These are phyloP conservation scores for Panurus biarmicus DNA, from an alignment of 2,113 vertebrate species.

Conservation along the genomic window DNA sequence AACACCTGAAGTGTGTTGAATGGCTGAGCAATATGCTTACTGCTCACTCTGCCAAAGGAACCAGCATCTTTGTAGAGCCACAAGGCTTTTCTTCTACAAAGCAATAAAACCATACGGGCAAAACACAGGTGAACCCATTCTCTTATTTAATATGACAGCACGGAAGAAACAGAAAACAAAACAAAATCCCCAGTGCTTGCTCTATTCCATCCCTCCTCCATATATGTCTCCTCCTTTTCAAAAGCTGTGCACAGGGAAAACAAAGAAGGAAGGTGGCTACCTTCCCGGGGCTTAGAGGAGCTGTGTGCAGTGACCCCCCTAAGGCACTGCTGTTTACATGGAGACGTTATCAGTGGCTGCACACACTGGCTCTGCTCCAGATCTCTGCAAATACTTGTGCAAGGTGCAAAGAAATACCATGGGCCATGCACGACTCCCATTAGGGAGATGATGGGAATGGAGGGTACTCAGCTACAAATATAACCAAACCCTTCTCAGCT, in stretches of 20 bases:
- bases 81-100: neutral
- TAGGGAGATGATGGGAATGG: neutral
- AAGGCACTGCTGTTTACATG: neutral
- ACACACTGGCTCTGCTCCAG: accelerated
- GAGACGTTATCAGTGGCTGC: neutral
- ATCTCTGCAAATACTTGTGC: neutral
- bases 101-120: neutral
- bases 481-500: neutral
- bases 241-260: neutral
- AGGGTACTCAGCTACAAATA: neutral
- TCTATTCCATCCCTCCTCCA: neutral
- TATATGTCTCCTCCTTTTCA: neutral
- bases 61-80: neutral
- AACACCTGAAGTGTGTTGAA: neutral
- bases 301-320: neutral
- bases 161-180: neutral
- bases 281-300: neutral
- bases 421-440: accelerated
- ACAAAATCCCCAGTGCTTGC: neutral
- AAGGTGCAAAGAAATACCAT: neutral
- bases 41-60: neutral
- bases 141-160: neutral
- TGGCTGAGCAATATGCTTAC: neutral
- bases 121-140: neutral
- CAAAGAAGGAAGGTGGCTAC: neutral